These are phyloP conservation scores for Ctenochaetus hawaiiensis DNA, from an alignment of 2,797 vertebrate species.

Conservation along the genomic window DNA sequence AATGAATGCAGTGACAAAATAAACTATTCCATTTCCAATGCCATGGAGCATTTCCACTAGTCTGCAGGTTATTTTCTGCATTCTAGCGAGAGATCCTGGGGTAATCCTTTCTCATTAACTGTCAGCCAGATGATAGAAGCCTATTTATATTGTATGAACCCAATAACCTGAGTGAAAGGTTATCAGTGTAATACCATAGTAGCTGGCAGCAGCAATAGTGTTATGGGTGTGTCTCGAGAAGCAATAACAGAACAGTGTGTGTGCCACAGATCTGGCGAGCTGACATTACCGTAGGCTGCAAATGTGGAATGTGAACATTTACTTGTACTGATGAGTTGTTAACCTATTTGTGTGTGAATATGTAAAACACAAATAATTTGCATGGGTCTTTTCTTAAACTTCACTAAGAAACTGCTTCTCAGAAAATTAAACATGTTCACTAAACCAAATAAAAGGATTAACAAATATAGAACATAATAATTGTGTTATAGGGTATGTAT, in stretches of 20 bases:
- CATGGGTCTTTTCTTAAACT: neutral
- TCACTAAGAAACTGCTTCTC: neutral
- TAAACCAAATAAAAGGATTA: neutral
- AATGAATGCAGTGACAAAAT: slow-evolving; percentile 13
- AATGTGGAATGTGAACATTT: slow-evolving; percentile 31
- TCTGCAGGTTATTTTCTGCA: neutral
- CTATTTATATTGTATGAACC: slow-evolving; percentile 22
- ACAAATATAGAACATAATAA: neutral
- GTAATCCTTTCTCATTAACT: slow-evolving; percentile 34
- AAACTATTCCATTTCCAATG: neutral
- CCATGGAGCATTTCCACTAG: neutral
- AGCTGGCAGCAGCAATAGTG: slow-evolving; percentile 27
- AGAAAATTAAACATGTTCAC: neutral
- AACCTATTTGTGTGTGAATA: slow-evolving; percentile 11
- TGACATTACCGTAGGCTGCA: slow-evolving; percentile 38
- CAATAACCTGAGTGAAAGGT: slow-evolving; percentile 38
- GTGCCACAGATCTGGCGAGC: slow-evolving; percentile 33
- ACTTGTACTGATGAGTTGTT: slow-evolving; percentile 8
- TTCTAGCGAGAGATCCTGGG: slow-evolving; percentile 16
- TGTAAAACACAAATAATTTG: neutral
- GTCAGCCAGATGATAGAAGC: slow-evolving; percentile 12
- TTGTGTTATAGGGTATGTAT: neutral
- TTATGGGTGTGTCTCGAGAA: slow-evolving; percentile 58
- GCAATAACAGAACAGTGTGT: slow-evolving; percentile 18
- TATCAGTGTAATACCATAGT: slow-evolving; percentile 49